Evolutionary conservation across 2,797 vertebrate genomes (phyloP), one percentile per base, ranked within the genome.

Genomic region (Echiichthys vipera): DNA sequence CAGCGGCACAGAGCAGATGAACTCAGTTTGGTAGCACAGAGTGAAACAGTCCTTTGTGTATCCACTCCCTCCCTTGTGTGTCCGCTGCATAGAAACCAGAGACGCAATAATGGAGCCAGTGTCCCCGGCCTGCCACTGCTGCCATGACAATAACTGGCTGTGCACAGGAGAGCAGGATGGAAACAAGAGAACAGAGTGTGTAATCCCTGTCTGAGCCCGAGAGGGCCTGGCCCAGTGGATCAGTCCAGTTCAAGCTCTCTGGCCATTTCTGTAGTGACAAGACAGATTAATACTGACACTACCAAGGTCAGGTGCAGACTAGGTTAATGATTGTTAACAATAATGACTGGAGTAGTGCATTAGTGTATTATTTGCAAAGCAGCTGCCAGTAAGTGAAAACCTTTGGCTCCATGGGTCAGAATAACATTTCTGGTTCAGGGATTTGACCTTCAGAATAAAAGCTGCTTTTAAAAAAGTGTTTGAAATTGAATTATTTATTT

Each of bases 61-160:
- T 42, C 37, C 57, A 62, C 42, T 64, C 83, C 81, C 76, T 89
- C 90, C 84, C 86, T 54, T 73, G 80, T 80, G 79, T 76, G 79
- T 77, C 69, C 37, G 40, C 74, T 81, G 77, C 73, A 56, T 81
- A 74, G 86, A 89, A 84, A 88, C 87, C 87, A 74, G 83, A 86
- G 78, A 81, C 69, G 73, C 82, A 88, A 93, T 90, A 93, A 92
- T 84, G 74, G 77, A 65, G 68, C 81, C 86, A 90, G 80, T 94
- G 91, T 94, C 88, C 84, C 88, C 72, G n/a, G 84, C 71, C 86
- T 75, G 84, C 78, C 56, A 20, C 82, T 79, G 92, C 89, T 91
- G 81, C 89, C 89, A 93, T 92, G 91, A 89, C 84, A 85, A 93
- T 89, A 75, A 89, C 78, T 65, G 61, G 36, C 70, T 68, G 76